A percentile compares a stretch with the other conserved stretches of the same genome.
Evolutionary conservation across 2,113 vertebrate species (phyloP).

Genomic region (Physeter macrocephalus): DNA sequence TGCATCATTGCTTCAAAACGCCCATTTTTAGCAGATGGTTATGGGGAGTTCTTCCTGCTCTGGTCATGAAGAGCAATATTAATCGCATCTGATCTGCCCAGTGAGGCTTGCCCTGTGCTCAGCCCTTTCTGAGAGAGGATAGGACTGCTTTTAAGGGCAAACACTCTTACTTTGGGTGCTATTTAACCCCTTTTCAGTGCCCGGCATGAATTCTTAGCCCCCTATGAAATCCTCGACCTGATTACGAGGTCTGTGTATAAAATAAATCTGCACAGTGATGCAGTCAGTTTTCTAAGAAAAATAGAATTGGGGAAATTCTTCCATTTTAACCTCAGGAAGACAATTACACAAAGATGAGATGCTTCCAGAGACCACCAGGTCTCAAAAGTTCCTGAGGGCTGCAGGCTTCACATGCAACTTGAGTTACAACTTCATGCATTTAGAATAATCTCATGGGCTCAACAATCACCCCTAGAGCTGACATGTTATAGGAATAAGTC

Average conservation of each 20-base stretch:
- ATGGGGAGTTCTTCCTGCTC: background rate
- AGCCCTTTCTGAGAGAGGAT: background rate
- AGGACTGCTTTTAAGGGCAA: background rate
- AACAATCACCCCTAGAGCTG: background rate
- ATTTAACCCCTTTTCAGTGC: background rate
- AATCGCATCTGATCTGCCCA: too few species aligned
- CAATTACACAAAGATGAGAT: background rate
- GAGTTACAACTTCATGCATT: background rate
- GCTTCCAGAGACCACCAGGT: background rate
- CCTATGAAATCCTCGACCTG: background rate
- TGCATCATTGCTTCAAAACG: background rate
- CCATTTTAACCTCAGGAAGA: background rate
- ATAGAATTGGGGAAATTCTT: background rate
- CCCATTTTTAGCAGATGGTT: background rate
- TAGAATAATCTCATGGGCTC: background rate
- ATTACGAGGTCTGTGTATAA: background rate
- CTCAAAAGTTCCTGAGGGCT: background rate
- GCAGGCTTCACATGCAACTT: background rate
- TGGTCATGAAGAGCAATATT: background rate
- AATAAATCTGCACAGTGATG: background rate
- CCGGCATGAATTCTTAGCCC: background rate
- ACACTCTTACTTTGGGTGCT: background rate
- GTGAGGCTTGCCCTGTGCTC: accelerated
- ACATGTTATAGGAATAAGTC: background rate
- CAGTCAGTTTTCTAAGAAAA: background rate